phyloP scores from a whole-genome alignment of 35 echinoderm and acorn worm species.

The Acanthaster planci region DNA sequence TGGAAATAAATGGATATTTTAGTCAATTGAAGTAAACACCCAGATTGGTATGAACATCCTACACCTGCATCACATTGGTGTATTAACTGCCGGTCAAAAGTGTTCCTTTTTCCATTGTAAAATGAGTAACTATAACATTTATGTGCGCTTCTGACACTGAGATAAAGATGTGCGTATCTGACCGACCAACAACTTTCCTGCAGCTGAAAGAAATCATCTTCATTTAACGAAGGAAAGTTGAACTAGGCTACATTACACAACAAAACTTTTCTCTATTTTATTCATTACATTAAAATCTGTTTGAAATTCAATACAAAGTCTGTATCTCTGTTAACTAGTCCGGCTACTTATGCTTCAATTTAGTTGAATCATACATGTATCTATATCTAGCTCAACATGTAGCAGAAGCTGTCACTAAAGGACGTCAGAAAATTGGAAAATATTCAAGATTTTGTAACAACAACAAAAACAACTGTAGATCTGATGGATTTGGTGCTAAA shows the following conservation, averaged over 20 bases:
- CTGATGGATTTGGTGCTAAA: too few species aligned
- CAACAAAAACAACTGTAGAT: too few species aligned
- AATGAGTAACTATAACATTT: background rate
- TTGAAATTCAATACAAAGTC: background rate
- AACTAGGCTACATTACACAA: background rate
- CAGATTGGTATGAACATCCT: background rate
- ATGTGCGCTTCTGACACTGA: conserved; percentile 11
- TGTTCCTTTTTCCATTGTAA: background rate
- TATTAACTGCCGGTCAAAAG: background rate
- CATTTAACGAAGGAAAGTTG: background rate
- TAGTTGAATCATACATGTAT: too few species aligned
- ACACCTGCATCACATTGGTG: background rate
- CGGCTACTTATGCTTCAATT: background rate
- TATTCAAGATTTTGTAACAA: too few species aligned
- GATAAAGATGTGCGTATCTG: background rate
- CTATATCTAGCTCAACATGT: too few species aligned
- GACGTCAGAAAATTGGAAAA: too few species aligned
- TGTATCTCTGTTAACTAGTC: background rate
- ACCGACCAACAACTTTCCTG: conserved; percentile 21
- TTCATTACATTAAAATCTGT: background rate
- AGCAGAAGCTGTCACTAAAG: too few species aligned
- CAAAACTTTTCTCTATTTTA: background rate
- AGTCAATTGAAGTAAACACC: background rate
- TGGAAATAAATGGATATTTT: background rate
- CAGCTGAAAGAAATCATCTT: background rate